These are phyloP conservation scores for Penaeus indicus DNA, from an alignment of 1,140 invertebrate species.

Conservation along the genomic window DNA sequence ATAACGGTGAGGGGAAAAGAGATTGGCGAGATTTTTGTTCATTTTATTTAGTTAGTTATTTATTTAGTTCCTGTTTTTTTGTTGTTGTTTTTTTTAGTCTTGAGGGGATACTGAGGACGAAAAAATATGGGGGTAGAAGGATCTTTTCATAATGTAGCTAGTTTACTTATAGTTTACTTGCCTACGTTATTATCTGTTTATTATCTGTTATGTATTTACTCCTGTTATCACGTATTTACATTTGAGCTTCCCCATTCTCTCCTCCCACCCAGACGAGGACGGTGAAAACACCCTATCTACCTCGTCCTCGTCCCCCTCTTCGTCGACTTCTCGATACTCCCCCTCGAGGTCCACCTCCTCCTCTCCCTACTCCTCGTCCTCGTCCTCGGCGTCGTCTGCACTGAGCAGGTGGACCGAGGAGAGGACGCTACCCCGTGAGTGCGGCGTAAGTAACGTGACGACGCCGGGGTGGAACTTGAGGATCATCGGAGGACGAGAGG, in stretches of 20 bases:
- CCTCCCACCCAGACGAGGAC: conserved; percentile 41
- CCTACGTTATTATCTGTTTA: background rate
- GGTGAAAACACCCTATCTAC: background rate
- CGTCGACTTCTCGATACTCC: background rate
- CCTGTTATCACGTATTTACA: background rate
- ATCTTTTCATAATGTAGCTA: background rate
- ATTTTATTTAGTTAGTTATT: no score
- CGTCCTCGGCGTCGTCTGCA: background rate
- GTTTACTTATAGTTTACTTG: background rate
- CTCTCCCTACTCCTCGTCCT: background rate
- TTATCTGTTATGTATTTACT: background rate
- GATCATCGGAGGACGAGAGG: conserved; percentile 88
- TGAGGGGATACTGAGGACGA: no score
- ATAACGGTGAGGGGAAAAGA: conserved; percentile 7
- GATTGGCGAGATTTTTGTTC: no score
- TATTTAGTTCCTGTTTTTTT: no score
- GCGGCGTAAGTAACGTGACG: conserved; percentile 62
- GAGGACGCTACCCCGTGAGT: conserved; percentile 53
- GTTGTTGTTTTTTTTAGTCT: no score
- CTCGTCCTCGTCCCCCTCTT: background rate
- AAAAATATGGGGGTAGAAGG: no score
- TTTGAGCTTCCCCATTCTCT: conserved; percentile 2
- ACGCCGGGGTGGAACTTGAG: conserved; percentile 71
- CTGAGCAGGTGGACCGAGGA: conserved; percentile 2
- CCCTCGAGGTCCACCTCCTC: background rate